Evolutionary conservation across 1,140 invertebrate genomes (phyloP), one percentile per base, ranked within the genome.

Genomic region (Conus ventricosus): DNA sequence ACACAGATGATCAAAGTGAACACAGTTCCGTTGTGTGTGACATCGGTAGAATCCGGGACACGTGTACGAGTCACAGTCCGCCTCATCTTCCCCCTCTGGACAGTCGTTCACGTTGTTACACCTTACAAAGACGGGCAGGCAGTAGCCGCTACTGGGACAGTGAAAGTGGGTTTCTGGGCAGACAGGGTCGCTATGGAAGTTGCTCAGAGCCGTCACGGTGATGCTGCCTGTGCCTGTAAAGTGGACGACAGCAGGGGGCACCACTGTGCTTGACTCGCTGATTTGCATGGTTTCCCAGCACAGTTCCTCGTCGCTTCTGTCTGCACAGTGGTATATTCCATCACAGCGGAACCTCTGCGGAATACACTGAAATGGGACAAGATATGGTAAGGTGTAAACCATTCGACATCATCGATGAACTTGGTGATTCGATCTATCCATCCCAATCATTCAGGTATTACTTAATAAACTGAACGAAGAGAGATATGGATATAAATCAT

Each of bases 11-110:
- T 53, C 51, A 6, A 25, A 6, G 60, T 85, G 84, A 67, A 85
- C 57, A 51, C 84, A 85, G 25, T 27, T 53, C 23, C 15, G 17
- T 25, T 23, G 39, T 54, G 10, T n/a, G 57, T 57, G 60, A 39
- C 84, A 85, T 10, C 84, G 84, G 60, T 85, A 85, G 60, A 85
- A 85, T 8, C 84, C 84, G 23, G 84, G 84, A 85, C 84, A 85
- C 4, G 84, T 27, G 60, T 85, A 85, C 13, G 53, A 60, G 60
- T 39, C 84, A 71, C 84, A 85, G 11, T 7, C 57, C 27, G 4
- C 84, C 60, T 85, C 84, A 55, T 85, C 84, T n/a, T 85, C 84
- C 1, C 55, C 17, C 11, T 55, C 60, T 11, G 84, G 84, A 71
- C 84, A 85, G 60, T 85, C 84, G 60, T 25, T 71, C n/a, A 85